phyloP scores from a whole-genome alignment of 1,140 invertebrate species.

The Galendromus occidentalis region DNA sequence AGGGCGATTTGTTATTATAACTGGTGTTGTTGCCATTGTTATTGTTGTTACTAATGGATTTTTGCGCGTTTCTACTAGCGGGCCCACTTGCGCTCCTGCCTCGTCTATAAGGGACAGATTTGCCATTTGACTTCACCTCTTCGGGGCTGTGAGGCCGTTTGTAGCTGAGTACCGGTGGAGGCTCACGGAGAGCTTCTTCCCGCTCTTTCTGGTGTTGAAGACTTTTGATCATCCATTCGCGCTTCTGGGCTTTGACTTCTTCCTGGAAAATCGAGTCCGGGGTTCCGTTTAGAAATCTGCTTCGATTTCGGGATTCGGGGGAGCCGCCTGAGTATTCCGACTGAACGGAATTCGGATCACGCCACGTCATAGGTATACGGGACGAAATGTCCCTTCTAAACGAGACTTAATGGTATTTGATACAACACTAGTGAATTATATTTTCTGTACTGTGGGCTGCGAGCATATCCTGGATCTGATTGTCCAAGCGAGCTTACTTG shows the following conservation, averaged over 20 bases:
- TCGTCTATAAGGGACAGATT: conserved; percentile 14
- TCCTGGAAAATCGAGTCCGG: conserved; percentile 24
- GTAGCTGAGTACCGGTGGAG: conserved; percentile 2
- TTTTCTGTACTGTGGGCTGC: too few species aligned
- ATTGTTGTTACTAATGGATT: neutral
- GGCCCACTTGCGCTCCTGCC: conserved; percentile 19
- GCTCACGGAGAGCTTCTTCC: conserved; percentile 29
- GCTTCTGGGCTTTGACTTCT: conserved; percentile 71
- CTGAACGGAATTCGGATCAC: too few species aligned
- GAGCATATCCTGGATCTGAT: too few species aligned
- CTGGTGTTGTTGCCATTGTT: neutral
- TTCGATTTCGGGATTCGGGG: neutral
- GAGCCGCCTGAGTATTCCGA: neutral
- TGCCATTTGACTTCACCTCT: conserved; percentile 10
- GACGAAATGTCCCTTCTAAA: too few species aligned
- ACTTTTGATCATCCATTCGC: conserved; percentile 77
- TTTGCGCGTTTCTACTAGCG: conserved; percentile 13
- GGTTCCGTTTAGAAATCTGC: neutral
- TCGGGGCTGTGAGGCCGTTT: conserved; percentile 7
- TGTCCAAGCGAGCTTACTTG: conserved; percentile 38
- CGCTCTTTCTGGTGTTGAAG: conserved; percentile 39
- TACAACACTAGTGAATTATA: too few species aligned
- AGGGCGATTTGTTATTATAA: neutral
- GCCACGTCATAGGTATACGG: too few species aligned
- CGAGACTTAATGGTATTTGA: too few species aligned